phyloP scores from a whole-genome alignment of 2,888 invertebrate species.

The Cephus nigrinus region DNA sequence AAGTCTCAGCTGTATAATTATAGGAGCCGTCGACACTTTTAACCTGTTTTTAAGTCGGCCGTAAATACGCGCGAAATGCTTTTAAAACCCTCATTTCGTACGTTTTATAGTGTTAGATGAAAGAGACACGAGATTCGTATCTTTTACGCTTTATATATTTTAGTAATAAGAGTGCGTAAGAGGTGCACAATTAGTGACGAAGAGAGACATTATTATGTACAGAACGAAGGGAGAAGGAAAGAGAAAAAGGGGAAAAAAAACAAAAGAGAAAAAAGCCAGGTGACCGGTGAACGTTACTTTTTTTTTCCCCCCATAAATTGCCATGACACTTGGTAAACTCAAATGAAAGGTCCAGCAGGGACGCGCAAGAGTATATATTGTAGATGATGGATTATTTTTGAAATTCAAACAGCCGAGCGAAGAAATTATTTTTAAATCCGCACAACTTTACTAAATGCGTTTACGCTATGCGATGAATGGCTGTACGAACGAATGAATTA shows the following conservation, averaged over 20 bases:
- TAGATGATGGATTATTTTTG: background rate
- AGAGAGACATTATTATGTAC: background rate
- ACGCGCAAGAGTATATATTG: background rate
- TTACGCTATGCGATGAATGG: background rate
- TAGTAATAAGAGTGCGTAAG: conserved; percentile 3
- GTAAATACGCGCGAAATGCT: conserved; percentile 17
- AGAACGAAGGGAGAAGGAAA: background rate
- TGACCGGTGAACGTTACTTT: background rate
- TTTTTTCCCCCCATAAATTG: background rate
- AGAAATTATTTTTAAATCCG: conserved; percentile 4
- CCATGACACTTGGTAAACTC: background rate
- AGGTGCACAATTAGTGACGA: background rate
- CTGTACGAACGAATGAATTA: background rate
- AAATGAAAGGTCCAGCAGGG: background rate
- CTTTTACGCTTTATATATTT: conserved; percentile 28
- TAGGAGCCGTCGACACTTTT: background rate
- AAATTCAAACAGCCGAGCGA: background rate
- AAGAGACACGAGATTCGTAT: conserved; percentile 21
- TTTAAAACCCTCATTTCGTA: conserved; percentile 42
- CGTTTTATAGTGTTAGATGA: conserved; percentile 27
- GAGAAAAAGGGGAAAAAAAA: no score
- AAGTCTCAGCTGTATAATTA: background rate
- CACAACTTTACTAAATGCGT: background rate
- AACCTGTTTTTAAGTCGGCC: background rate
- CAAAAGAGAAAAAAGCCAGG: background rate